phyloP scores from a whole-genome alignment of 2,113 vertebrate species.

The Hyaena hyaena region DNA sequence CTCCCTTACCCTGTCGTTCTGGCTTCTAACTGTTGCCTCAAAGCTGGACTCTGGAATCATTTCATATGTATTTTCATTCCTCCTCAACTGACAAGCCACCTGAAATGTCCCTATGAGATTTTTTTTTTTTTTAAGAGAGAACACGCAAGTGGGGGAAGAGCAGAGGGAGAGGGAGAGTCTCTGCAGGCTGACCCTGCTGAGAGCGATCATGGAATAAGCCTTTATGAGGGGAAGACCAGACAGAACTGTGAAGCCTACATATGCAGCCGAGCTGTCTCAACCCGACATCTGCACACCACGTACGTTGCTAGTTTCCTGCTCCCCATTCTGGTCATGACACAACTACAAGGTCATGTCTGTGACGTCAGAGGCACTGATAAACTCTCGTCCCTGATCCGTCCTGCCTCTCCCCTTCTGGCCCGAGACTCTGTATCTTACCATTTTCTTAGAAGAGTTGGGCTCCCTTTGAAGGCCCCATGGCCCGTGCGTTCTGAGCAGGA shows the following conservation, averaged over 20 bases:
- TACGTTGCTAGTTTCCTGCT: background rate
- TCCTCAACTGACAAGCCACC: background rate
- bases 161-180: too few species aligned
- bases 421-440: background rate
- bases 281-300: background rate
- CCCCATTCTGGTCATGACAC: background rate
- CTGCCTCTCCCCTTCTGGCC: background rate
- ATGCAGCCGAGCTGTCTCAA: background rate
- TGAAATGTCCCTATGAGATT: background rate
- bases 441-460: background rate
- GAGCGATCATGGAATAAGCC: background rate
- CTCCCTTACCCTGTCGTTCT: background rate
- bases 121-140: too few species aligned
- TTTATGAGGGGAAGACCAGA: background rate
- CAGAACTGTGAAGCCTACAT: background rate
- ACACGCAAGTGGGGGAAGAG: too few species aligned
- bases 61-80: background rate
- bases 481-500: background rate
- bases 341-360: background rate
- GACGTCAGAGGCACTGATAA: background rate
- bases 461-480: background rate
- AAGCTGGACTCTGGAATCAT: too few species aligned
- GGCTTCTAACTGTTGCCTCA: background rate
- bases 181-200: background rate
- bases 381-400: background rate